phyloP scores from a whole-genome alignment of 2,797 vertebrate genomes.

The Hapalemur alaotrensis region DNA sequence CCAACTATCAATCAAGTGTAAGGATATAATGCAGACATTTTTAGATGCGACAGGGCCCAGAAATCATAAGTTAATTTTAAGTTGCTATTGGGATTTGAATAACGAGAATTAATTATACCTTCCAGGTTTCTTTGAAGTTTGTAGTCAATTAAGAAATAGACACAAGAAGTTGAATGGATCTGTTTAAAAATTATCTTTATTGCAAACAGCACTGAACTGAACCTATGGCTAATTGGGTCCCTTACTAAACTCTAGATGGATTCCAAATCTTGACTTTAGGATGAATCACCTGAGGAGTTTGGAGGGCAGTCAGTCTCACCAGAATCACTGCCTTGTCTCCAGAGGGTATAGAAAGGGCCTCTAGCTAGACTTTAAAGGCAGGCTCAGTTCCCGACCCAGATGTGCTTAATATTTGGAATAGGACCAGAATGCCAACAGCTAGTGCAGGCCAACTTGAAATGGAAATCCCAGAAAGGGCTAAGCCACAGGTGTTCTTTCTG shows the following conservation, averaged over 20 bases:
- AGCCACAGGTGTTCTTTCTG: neutral
- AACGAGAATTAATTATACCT: conserved; percentile 47
- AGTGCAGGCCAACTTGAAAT: neutral
- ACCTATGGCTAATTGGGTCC: neutral
- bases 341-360: neutral
- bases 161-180: neutral
- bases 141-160: conserved; percentile 48
- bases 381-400: neutral
- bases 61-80: conserved; percentile 54
- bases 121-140: conserved; percentile 25
- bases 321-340: neutral
- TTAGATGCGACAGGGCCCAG: neutral
- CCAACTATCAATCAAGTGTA: neutral
- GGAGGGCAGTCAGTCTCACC: neutral
- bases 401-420: neutral
- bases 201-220: neutral
- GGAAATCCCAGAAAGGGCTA: neutral
- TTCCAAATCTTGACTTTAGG: neutral
- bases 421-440: neutral
- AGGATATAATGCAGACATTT: conserved; percentile 32
- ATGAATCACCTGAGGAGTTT: neutral
- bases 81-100: conserved; percentile 41
- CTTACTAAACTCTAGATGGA: neutral
- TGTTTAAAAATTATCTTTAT: neutral
- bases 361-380: neutral